Percentiles rank a stretch among this genome's conserved stretches.
phyloP scores from a whole-genome alignment of 1,140 invertebrate genomes.

The Drosophila mauritiana region DNA sequence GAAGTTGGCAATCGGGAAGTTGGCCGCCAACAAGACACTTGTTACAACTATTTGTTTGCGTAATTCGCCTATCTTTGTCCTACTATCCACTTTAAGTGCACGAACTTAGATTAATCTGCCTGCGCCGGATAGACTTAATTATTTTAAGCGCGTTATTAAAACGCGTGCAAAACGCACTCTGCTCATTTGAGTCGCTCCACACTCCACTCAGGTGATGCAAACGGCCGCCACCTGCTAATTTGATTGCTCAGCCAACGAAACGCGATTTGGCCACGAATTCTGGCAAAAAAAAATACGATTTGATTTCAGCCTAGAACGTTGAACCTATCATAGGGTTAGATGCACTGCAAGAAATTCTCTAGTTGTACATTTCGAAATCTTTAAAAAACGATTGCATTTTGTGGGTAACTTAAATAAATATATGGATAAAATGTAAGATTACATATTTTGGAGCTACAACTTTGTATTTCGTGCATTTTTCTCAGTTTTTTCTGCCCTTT shows the following conservation, averaged over 20 bases:
- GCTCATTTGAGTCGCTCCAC: constrained; percentile 33
- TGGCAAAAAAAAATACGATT: constrained; percentile 20
- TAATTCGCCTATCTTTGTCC: constrained; percentile 46
- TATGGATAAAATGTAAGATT: no score
- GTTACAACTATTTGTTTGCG: constrained; percentile 54
- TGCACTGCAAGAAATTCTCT: constrained; percentile 3
- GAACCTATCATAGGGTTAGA: constrained; percentile 14
- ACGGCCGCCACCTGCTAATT: constrained; percentile 33
- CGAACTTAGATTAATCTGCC: constrained; percentile 43
- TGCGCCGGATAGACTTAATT: constrained; percentile 52
- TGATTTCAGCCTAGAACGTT: constrained; percentile 26
- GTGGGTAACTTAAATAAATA: no score
- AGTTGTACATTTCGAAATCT: no score
- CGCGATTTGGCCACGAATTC: constrained; percentile 33
- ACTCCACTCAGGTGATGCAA: constrained; percentile 9
- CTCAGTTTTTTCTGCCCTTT: neutral
- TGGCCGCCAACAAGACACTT: constrained; percentile 33
- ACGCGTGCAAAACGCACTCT: constrained; percentile 63
- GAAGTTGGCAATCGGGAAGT: constrained; percentile 15
- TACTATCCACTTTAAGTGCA: constrained; percentile 37
- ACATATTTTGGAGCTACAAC: no score
- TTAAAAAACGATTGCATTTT: no score
- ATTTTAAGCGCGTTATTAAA: constrained; percentile 63
- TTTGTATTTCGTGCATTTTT: neutral
- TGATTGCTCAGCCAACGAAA: constrained; percentile 41